Conservation (phyloP, 1,140 invertebrate genomes). For the Teleopsis dalmanni region DNA sequence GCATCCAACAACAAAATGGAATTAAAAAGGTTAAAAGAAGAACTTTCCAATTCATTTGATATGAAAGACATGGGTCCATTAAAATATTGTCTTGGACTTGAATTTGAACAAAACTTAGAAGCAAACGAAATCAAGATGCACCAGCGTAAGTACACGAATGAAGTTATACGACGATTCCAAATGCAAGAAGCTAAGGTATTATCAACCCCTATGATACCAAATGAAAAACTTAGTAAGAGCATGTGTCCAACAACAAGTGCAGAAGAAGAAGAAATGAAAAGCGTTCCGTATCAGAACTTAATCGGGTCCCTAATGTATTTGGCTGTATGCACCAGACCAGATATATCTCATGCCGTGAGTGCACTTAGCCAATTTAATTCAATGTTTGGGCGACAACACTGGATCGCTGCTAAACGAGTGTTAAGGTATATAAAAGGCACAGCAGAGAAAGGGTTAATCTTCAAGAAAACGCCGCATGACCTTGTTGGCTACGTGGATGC, state of each 20-base stretch:
- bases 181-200: not conserved
- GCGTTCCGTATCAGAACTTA: slow-evolving; percentile 1
- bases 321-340: slow-evolving; percentile 6
- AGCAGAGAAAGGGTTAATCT: not conserved
- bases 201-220: not conserved
- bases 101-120: slow-evolving; percentile 1
- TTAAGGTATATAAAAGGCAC: not conserved
- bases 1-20: not conserved
- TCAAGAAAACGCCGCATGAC: not conserved
- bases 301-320: slow-evolving; percentile 8
- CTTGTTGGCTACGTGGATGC: not conserved
- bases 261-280: not conserved
- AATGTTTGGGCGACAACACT: too few relatives aligned
- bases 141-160: not conserved
- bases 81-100: slow-evolving; percentile 1
- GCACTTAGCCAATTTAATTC: slow-evolving; percentile 1
- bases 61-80: slow-evolving; percentile 15
- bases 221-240: not conserved
- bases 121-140: not conserved
- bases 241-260: not conserved
- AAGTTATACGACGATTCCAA: not conserved
- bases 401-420: too few relatives aligned
- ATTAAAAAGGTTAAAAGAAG: not conserved
- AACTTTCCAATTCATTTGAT: not conserved
- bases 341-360: slow-evolving; percentile 2